Percentiles rank a stretch among this genome's conserved stretches.
Conservation (phyloP, 2,797 vertebrate genomes). For the Enteromius unitaeniatus region DNA sequence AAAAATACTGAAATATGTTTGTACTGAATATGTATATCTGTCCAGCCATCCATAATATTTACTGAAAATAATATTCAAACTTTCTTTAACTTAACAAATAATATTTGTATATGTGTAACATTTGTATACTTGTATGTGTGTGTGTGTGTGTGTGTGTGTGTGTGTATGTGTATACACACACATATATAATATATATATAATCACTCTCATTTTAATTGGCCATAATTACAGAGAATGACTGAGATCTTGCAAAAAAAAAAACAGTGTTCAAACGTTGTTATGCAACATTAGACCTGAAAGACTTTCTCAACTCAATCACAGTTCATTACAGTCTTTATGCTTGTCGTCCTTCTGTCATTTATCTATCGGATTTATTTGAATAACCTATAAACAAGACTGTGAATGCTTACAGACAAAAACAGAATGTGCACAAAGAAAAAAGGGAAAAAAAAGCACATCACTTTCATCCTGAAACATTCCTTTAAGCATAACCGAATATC, state of each 20-base stretch:
- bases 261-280: background rate
- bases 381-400: background rate
- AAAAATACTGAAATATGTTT: background rate
- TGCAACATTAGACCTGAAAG: background rate
- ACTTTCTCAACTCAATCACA: background rate
- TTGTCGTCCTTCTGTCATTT: background rate
- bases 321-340: background rate
- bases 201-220: background rate
- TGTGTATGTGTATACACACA: too few relatives aligned
- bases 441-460: background rate
- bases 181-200: background rate
- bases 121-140: too few relatives aligned
- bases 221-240: background rate
- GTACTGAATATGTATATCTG: background rate
- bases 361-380: background rate
- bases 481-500: conserved; percentile 9
- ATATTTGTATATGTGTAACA: too few relatives aligned
- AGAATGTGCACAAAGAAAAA: background rate
- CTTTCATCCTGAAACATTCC: conserved; percentile 11
- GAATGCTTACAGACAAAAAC: background rate
- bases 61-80: background rate
- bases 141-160: too few relatives aligned
- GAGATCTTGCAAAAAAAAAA: background rate
- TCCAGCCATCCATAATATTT: background rate
- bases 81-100: background rate